Base-by-base conservation (phyloP, 2,888 invertebrate species). In the Sialis lutaria region DNA sequence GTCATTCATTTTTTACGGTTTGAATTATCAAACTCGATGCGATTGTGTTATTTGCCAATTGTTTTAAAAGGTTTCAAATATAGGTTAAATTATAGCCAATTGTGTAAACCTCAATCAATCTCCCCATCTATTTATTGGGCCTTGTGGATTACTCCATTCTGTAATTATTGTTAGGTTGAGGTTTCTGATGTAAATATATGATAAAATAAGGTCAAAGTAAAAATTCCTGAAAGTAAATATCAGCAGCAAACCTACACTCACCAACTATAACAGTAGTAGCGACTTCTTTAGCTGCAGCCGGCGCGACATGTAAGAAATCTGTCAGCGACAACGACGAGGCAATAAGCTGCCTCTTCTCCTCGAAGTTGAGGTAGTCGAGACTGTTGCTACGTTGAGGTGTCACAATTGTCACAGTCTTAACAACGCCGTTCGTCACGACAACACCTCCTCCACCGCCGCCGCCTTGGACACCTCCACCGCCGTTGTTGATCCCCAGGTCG, bases 351-450 rank as follows among this genome's bases (percentile, higher is more conserved):
- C 89, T 73, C 64, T 88, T 88, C 72, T 90, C 89, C 67, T 89
- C 88, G 64, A 90, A 90, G 69, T 90, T 89, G 49, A 90, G 74
- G 69, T 86, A 85, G 72, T 88, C 88, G 71, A 88, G 74, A 61
- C 86, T 86, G 66, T 79, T 85, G 68, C 86, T 86, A 58, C 85
- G 67, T 57, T 81, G 81, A 1, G 80, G 81, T 33, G 75, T 73
- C 33, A 79, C 78, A 32, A 80, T 79, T 46, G 79, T 77, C 49
- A 78, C 77, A 12, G 74, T 75, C 55, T 77, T 77, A 57, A 60
- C 35, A n/a, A 43, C 22, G 33, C 43, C 46, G n/a, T 50, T 50
- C 34, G 49, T 46, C 44, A 43, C 43, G 32, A 39, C 39, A 10
- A 13, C 32, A 7, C 42, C 42, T n/a, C 42, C 42, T n/a, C 12